Percentiles rank a stretch among this genome's conserved stretches.
phyloP scores from a whole-genome alignment of 2,797 vertebrate genomes.

The Pygocentrus nattereri region DNA sequence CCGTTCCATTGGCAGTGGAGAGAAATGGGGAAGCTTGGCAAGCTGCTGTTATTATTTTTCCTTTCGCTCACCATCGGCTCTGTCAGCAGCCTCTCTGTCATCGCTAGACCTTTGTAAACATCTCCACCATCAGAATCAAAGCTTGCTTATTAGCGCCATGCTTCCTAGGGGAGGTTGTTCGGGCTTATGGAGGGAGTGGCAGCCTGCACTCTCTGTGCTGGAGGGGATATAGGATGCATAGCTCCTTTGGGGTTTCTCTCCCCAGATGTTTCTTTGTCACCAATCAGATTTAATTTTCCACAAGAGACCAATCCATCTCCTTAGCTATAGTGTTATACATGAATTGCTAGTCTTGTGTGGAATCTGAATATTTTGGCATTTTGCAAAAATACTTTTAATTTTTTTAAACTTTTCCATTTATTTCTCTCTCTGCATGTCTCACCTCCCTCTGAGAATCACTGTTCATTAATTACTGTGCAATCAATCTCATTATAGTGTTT shows the following conservation, averaged over 20 bases:
- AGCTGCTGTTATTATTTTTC: constrained; percentile 76
- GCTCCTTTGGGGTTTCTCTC: not conserved
- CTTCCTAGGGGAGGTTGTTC: constrained; percentile 27
- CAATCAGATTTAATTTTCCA: not conserved
- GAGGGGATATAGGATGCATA: not conserved
- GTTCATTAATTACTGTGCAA: constrained; percentile 25
- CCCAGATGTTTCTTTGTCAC: constrained; percentile 15
- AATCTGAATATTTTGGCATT: no score
- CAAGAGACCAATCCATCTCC: constrained; percentile 13
- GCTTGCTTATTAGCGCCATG: constrained; percentile 62
- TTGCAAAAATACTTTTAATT: no score
- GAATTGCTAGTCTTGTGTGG: not conserved
- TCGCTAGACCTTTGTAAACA: constrained; percentile 60
- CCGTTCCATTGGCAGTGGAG: constrained; percentile 71
- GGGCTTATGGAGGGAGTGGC: not conserved
- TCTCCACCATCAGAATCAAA: constrained; percentile 60
- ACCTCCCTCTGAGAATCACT: constrained; percentile 19
- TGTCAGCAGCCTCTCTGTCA: constrained; percentile 72
- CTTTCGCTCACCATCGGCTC: constrained; percentile 74
- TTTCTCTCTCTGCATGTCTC: not conserved
- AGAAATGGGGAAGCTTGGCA: constrained; percentile 73
- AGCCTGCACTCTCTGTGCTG: not conserved
- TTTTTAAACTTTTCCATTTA: not conserved
- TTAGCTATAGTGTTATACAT: constrained; percentile 10
- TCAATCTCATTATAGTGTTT: constrained; percentile 22